A percentile compares a stretch with the other conserved stretches of the same genome.
These are phyloP conservation scores for Synergus umbraculus DNA, from an alignment of 2,888 invertebrate genomes.

Conservation along the genomic window DNA sequence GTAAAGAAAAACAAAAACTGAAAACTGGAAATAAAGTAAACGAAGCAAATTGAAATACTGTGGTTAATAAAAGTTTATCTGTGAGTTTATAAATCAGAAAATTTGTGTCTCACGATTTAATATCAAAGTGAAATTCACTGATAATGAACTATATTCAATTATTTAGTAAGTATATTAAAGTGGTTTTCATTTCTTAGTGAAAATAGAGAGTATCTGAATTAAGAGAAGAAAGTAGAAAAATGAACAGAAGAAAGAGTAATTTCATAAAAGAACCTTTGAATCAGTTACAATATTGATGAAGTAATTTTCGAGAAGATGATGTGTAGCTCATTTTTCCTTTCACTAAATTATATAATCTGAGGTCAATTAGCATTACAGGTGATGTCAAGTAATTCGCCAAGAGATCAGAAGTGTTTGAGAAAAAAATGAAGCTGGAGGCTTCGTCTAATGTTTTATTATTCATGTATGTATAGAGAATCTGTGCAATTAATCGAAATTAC, in stretches of 20 bases:
- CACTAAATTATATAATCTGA: not conserved
- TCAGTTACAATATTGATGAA: not conserved
- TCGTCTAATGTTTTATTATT: not conserved
- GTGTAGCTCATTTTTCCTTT: not conserved
- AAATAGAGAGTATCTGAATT: not conserved
- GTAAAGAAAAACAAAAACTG: not conserved
- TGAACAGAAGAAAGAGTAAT: not conserved
- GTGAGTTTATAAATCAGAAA: not conserved
- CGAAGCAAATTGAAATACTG: not conserved
- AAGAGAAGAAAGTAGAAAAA: not conserved
- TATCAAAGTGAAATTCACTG: not conserved
- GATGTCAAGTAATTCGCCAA: not conserved
- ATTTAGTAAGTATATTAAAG: not conserved
- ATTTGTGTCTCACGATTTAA: not conserved
- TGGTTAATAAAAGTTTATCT: not conserved
- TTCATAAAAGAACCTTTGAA: not conserved
- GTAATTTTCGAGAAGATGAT: not conserved
- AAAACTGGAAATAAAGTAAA: conserved; percentile 2
- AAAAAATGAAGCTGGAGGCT: not conserved
- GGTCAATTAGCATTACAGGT: not conserved
- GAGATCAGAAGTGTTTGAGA: not conserved
- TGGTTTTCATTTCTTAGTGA: not conserved
- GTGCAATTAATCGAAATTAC: not conserved
- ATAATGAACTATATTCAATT: not conserved
- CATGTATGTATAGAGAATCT: not conserved